Evolutionary conservation across 2,888 invertebrate species (phyloP).

Genomic region (Aricia artaxerxes): DNA sequence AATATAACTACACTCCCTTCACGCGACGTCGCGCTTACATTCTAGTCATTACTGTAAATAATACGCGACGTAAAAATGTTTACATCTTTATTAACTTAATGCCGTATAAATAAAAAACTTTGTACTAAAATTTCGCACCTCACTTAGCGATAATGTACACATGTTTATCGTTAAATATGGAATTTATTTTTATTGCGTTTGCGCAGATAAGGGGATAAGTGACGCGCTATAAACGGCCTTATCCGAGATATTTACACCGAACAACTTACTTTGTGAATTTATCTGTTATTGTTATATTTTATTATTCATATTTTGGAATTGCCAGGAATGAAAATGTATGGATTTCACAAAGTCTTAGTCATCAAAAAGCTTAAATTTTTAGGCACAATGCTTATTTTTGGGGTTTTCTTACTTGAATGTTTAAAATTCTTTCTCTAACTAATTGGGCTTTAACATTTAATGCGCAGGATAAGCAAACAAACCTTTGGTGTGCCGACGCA

Average conservation of each 20-base stretch:
- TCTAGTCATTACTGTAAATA: neutral
- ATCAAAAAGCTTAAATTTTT: neutral
- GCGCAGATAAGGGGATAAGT: constrained; percentile 10
- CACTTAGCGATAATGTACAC: constrained; percentile 22
- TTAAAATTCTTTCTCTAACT: neutral
- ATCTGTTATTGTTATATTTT: neutral
- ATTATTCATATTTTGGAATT: neutral
- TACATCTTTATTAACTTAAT: constrained; percentile 26
- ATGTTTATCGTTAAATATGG: constrained; percentile 25
- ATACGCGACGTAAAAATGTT: constrained; percentile 7
- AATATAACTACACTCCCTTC: neutral
- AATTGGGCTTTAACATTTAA: neutral
- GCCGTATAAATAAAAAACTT: constrained; percentile 14
- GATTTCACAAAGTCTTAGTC: too few species aligned
- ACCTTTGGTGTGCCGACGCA: constrained; percentile 1
- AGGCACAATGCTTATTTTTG: neutral
- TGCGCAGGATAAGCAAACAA: neutral
- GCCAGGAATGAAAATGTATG: neutral
- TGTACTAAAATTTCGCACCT: constrained; percentile 5
- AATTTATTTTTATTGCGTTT: constrained; percentile 28
- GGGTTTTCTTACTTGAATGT: neutral
- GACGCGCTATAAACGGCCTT: constrained; percentile 5
- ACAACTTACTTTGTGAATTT: neutral
- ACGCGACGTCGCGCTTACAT: neutral
- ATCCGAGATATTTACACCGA: neutral